Evolutionary conservation across 2,113 vertebrate genomes (phyloP).

Genomic region (Ailurus styani): DNA sequence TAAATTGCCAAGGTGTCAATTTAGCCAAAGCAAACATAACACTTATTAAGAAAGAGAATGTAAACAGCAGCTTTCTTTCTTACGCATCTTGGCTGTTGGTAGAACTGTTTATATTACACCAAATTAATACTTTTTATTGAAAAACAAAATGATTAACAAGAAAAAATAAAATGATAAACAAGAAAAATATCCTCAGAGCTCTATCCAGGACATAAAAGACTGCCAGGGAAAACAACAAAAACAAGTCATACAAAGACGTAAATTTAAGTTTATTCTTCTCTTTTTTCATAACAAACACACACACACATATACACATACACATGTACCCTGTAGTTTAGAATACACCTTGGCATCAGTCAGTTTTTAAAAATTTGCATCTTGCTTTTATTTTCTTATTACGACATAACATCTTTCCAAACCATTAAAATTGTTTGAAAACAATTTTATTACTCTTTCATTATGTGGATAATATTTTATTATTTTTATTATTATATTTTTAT

Average conservation of each 20-base stretch:
- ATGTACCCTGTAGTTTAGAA: background rate
- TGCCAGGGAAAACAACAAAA: background rate
- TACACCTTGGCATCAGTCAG: background rate
- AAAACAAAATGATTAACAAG: background rate
- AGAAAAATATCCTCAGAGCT: background rate
- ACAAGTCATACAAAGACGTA: background rate
- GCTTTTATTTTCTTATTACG: constrained; percentile 8
- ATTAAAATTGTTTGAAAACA: background rate
- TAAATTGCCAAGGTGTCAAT: constrained; percentile 33
- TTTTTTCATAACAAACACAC: background rate
- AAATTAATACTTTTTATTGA: background rate
- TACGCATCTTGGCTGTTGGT: background rate
- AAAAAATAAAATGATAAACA: no score
- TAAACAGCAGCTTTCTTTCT: constrained; percentile 17
- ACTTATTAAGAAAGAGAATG: constrained; percentile 4
- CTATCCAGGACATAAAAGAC: background rate
- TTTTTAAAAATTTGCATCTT: background rate
- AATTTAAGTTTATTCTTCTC: background rate
- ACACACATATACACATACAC: background rate
- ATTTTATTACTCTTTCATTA: background rate
- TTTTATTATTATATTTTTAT: background rate
- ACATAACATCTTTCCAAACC: background rate
- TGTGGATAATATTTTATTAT: background rate
- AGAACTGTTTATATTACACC: constrained; percentile 33
- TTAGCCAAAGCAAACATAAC: background rate